A percentile compares a stretch with the other conserved stretches of the same genome.
Evolutionary conservation across 2,888 invertebrate species (phyloP).

Genomic region (Argyra leucocephala): DNA sequence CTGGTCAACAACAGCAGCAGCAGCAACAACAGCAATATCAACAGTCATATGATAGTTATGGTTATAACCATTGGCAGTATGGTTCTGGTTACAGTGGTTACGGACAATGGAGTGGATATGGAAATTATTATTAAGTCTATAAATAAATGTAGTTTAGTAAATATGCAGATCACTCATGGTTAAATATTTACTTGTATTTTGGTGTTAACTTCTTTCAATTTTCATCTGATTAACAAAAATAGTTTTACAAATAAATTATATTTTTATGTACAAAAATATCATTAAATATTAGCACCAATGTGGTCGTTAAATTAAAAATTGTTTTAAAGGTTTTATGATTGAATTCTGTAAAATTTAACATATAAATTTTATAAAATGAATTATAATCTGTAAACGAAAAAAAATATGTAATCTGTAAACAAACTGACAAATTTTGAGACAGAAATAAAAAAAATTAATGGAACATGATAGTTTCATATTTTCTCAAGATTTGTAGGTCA

Average conservation of each 20-base stretch:
- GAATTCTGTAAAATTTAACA: no score
- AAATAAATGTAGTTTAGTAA: neutral
- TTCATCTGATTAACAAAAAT: neutral
- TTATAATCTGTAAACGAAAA: no score
- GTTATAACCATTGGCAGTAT: slow-evolving; percentile 53
- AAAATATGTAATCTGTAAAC: no score
- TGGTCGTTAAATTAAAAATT: no score
- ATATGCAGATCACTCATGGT: neutral
- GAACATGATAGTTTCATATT: no score
- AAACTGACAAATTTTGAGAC: no score
- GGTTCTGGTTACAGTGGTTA: slow-evolving; percentile 49
- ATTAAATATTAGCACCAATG: neutral
- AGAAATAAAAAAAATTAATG: no score
- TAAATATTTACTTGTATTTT: neutral
- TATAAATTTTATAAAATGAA: no score
- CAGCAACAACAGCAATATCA: slow-evolving; percentile 39
- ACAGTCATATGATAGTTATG: slow-evolving; percentile 49
- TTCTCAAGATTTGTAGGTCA: no score
- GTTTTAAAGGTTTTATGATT: no score
- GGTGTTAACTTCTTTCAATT: no score
- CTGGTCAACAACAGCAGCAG: slow-evolving; percentile 29
- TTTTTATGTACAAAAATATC: neutral
- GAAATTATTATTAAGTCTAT: slow-evolving; percentile 34
- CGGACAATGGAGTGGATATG: slow-evolving; percentile 53
- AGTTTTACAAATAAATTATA: neutral